Base-by-base conservation (phyloP, 2,113 vertebrate genomes). In the Istiophorus platypterus region DNA sequence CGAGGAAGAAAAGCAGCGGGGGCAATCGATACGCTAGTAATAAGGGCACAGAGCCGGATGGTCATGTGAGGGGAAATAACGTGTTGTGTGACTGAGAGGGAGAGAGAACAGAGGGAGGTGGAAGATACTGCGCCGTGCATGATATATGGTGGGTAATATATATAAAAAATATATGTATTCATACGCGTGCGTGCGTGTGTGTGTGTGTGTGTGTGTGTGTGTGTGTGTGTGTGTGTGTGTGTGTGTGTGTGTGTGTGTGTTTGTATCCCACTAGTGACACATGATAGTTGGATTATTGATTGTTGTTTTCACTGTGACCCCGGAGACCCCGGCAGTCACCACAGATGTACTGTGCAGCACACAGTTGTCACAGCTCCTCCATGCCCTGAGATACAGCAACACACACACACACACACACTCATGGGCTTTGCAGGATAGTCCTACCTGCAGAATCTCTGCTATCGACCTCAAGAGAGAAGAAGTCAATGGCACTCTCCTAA, bases 21-120 rank as follows among this genome's bases (percentile, higher is more conserved):
- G 65, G 41, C 72, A 52, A 92, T 92, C 87, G 34, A 93, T 93
- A 82, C 72, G 41, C 63, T 42, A 24, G 68, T 88, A 92, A 94
- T 91, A 80, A 78, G 58, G 80, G 37, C 76, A 71, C 71, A 70
- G 78, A 85, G 81, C 41, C 58, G 39, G 37, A 81, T 54, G 56
- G 72, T 82, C 85, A 76, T 51, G 67, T 75, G 76, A 85, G 66
- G 63, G 31, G 58, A 80, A 82, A 67, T 34, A 73, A 66, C 37
- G 0, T 70, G 71, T 29, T 54, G 59, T 73, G 58, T 45, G 41
- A 12, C 5, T 1, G 47, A n/a, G 27, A n/a, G 24, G 4, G 22
- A 0, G 51, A 26, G 24, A 27, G 17, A 20, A 0, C 7, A 31
- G 56, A 39, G 15, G 20, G 72, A 62, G 4, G 26, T 13, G n/a